These are phyloP conservation scores for Odontothrips loti DNA, from an alignment of 2,888 invertebrate genomes.

Conservation along the genomic window DNA sequence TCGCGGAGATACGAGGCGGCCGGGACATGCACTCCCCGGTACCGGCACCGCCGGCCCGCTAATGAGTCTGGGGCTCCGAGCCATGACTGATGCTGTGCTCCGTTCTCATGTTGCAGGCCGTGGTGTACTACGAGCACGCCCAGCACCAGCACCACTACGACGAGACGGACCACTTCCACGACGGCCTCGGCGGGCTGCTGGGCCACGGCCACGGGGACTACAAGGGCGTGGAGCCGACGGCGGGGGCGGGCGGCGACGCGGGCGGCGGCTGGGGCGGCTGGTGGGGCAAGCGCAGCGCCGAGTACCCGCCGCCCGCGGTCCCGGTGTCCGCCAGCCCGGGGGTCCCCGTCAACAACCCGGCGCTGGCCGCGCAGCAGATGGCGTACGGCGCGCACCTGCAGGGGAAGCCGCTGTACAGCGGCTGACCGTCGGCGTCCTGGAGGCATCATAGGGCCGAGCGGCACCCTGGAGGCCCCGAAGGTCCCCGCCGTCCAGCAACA, in stretches of 20 bases:
- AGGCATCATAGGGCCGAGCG: too few relatives aligned
- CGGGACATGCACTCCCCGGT: too few relatives aligned
- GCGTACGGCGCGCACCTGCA: slow-evolving; percentile 9
- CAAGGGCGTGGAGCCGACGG: slow-evolving; percentile 34
- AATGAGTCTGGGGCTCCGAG: too few relatives aligned
- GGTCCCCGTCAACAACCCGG: background rate
- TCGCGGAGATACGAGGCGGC: too few relatives aligned
- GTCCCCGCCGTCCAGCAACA: background rate
- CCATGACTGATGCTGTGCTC: too few relatives aligned
- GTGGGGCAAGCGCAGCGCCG: slow-evolving; percentile 23
- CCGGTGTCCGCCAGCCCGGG: background rate
- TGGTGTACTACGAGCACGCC: slow-evolving; percentile 40
- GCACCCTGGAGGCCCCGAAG: background rate
- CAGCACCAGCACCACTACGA: slow-evolving; percentile 43
- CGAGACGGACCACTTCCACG: slow-evolving; percentile 37
- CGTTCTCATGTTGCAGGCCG: background rate
- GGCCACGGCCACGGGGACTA: slow-evolving; percentile 36
- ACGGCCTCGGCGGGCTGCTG: slow-evolving; percentile 37
- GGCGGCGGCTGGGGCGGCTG: slow-evolving; percentile 10
- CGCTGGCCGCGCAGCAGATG: slow-evolving; percentile 14
- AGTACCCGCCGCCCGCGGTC: background rate
- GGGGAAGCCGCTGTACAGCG: background rate
- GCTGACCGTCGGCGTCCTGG: background rate
- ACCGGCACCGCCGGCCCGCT: too few relatives aligned
- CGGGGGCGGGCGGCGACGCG: slow-evolving; percentile 38